These are phyloP conservation scores for Deroplatys truncata DNA, from an alignment of 2,888 invertebrate genomes.

Conservation along the genomic window DNA sequence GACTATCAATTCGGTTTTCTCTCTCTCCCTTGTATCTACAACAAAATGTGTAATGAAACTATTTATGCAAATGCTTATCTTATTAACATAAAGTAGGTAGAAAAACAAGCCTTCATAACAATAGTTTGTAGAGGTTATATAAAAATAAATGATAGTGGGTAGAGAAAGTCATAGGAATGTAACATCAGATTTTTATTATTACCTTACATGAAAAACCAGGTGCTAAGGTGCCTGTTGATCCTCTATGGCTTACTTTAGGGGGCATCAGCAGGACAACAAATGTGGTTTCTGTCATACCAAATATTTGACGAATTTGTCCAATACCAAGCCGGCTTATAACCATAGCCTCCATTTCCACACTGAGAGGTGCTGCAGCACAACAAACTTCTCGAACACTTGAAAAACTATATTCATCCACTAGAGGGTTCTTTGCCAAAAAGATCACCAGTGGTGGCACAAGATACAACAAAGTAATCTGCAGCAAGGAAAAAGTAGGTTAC, in stretches of 20 bases:
- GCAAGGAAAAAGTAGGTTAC: background rate
- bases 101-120: too few relatives aligned
- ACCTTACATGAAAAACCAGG: constrained; percentile 38
- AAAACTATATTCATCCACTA: constrained; percentile 71
- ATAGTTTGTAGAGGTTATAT: too few relatives aligned
- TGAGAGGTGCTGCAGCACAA: constrained; percentile 80
- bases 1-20: too few relatives aligned
- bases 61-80: too few relatives aligned
- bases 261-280: constrained; percentile 52
- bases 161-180: too few relatives aligned
- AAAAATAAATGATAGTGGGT: too few relatives aligned
- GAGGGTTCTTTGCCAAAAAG: constrained; percentile 76
- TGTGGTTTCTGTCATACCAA: constrained; percentile 78
- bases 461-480: constrained; percentile 59
- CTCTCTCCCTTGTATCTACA: too few relatives aligned
- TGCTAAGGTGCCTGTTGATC: constrained; percentile 32
- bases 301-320: constrained; percentile 62
- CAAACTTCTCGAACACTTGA: constrained; percentile 64
- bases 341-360: constrained; percentile 57
- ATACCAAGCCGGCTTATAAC: constrained; percentile 36
- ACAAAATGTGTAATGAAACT: too few relatives aligned
- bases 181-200: background rate
- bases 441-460: constrained; percentile 82
- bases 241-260: constrained; percentile 36
- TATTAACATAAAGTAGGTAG: too few relatives aligned